Evolutionary conservation across 2,113 vertebrate genomes (phyloP), one percentile per base, ranked within the genome.

Genomic region (Catagonus wagneri): DNA sequence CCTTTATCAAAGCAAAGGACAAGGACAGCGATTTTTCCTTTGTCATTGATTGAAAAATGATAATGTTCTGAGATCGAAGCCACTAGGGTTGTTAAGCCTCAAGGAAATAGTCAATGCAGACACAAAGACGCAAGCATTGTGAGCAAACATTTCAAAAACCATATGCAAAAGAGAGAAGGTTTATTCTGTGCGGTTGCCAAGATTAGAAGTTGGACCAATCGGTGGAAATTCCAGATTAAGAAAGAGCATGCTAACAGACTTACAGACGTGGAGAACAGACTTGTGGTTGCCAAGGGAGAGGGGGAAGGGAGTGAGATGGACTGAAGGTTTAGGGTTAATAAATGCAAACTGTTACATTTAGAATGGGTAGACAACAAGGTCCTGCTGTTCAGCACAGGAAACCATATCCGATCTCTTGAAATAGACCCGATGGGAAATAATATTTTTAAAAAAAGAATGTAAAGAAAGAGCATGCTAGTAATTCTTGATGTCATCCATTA

Each of bases 1-100:
- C 50, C 79, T 90, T 86, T 84, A 92, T 95, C 95, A 98, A 94
- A 96, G 88, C 88, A 60, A 90, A 92, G 84, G 83, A 87, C 87
- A 94, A 96, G 95, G 83, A 92, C 71, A 72, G 65, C 7, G 71
- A 83, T 81, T 89, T 94, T 61, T 94, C 63, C 69, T 95, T 95
- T 93, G 92, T 90, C 76, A 6, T 3, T 32, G 54, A 90, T 66
- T 65, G 71, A 76, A 83, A 96, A 96, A 32, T 60, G 75, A 44
- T 68, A 69, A 63, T 84, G 78, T 92, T 91, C 74, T 83, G 69
- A 65, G 94, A 96, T 19, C 12, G 65, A 78, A 86, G 61, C 79
- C 75, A 16, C 17, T 3, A 5, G 44, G 32, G 27, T 54, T 71
- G 78, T 63, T 54, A 69, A 63, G 76, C 83, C 60, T 79, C 19